These are phyloP conservation scores for Pongo pygmaeus DNA, from an alignment of 2,113 vertebrate genomes.

Conservation along the genomic window DNA sequence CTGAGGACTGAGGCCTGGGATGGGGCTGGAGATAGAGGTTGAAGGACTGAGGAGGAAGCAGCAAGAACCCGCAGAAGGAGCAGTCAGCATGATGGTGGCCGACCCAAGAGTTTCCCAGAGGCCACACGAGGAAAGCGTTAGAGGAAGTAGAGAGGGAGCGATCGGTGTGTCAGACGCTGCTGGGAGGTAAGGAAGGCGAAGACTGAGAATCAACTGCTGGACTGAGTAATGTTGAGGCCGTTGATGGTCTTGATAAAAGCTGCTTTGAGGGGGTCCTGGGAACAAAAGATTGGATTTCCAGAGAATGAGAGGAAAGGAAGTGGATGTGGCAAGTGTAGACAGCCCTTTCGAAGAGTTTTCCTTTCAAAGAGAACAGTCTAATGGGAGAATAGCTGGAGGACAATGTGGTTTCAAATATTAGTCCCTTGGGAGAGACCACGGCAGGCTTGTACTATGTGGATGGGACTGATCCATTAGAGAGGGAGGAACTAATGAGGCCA, in stretches of 20 bases:
- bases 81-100: not conserved
- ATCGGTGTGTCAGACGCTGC: rapidly evolving
- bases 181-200: not conserved
- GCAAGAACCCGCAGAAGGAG: not conserved
- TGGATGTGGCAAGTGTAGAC: not conserved
- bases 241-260: not conserved
- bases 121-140: not conserved
- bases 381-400: not conserved
- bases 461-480: not conserved
- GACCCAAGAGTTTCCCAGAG: not conserved
- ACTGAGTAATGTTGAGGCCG: not conserved
- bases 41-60: not conserved
- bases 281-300: not conserved
- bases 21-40: not conserved
- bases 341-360: not conserved
- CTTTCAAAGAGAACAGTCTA: not conserved
- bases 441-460: not conserved
- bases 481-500: not conserved
- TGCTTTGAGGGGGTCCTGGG: not conserved
- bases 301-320: not conserved
- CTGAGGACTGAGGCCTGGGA: not conserved
- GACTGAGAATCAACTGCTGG: not conserved
- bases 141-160: not conserved
- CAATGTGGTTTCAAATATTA: not conserved
- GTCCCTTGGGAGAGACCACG: not conserved